A percentile compares a stretch with the other conserved stretches of the same genome.
phyloP scores from a whole-genome alignment of 2,113 vertebrate species.

The Hippocampus mohnikei region DNA sequence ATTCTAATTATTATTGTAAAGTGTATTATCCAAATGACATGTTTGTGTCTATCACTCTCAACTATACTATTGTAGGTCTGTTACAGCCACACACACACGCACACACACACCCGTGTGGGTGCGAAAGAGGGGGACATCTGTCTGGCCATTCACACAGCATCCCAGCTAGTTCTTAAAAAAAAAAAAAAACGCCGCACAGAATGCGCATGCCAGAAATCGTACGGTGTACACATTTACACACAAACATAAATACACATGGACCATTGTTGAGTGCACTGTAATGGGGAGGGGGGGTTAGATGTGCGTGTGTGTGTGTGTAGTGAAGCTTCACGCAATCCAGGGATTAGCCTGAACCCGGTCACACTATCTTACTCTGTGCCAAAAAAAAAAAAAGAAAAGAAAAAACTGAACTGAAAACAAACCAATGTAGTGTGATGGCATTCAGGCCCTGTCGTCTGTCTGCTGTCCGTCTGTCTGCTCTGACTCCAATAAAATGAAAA shows the following conservation, averaged over 20 bases:
- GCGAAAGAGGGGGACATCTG: too few species aligned
- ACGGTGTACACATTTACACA: slow-evolving; percentile 13
- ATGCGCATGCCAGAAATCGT: slow-evolving; percentile 3
- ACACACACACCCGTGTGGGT: neutral
- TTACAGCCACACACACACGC: slow-evolving; percentile 49
- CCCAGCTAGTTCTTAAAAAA: too few species aligned
- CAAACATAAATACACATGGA: slow-evolving; percentile 28
- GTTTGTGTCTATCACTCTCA: slow-evolving; percentile 63
- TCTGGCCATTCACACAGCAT: too few species aligned
- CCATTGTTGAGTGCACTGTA: slow-evolving; percentile 71
- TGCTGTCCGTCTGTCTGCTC: slow-evolving; percentile 72
- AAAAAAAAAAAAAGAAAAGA: slow-evolving; percentile 56
- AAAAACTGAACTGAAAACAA: neutral
- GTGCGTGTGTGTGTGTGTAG: slow-evolving; percentile 68
- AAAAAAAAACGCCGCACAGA: neutral
- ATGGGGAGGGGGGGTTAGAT: neutral
- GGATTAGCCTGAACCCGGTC: slow-evolving; percentile 77
- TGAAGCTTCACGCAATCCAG: slow-evolving; percentile 90
- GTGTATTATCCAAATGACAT: slow-evolving; percentile 60
- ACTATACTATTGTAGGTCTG: slow-evolving; percentile 63
- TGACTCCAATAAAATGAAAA: slow-evolving; percentile 91
- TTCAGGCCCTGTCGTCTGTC: slow-evolving; percentile 80
- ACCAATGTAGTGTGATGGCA: slow-evolving; percentile 96
- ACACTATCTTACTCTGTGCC: slow-evolving; percentile 95
- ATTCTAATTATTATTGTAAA: slow-evolving; percentile 63